Conservation (phyloP, 2,113 vertebrate species). For the Nothoprocta perdicaria region DNA sequence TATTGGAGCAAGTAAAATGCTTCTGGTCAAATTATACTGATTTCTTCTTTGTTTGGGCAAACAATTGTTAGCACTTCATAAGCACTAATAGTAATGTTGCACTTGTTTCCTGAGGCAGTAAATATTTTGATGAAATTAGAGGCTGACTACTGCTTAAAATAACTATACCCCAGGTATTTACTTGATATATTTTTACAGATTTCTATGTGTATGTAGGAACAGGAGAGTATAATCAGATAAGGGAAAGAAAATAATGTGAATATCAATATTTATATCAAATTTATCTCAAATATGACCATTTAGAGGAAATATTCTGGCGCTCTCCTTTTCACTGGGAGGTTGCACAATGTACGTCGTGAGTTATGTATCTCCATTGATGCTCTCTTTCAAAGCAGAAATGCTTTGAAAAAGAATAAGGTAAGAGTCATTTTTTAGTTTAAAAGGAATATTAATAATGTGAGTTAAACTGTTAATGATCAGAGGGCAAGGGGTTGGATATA, state of each 20-base stretch:
- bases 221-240: not conserved
- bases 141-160: not conserved
- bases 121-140: not conserved
- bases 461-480: rapidly evolving
- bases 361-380: rapidly evolving
- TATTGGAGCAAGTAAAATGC: not conserved
- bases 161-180: not conserved
- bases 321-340: not conserved
- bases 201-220: not conserved
- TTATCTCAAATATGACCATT: not conserved
- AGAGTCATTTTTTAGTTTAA: not conserved
- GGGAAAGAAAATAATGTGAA: not conserved
- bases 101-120: not conserved
- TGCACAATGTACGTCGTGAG: rapidly evolving
- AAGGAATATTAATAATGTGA: not conserved
- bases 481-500: rapidly evolving
- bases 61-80: not conserved
- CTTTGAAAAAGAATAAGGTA: not conserved
- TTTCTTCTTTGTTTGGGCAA: not conserved
- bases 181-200: not conserved
- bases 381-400: not conserved
- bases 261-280: not conserved
- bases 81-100: not conserved
- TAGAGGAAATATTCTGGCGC: rapidly evolving
- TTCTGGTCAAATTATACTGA: not conserved